Evolutionary conservation across 2,797 vertebrate genomes (phyloP).

Genomic region (Helostoma temminkii): DNA sequence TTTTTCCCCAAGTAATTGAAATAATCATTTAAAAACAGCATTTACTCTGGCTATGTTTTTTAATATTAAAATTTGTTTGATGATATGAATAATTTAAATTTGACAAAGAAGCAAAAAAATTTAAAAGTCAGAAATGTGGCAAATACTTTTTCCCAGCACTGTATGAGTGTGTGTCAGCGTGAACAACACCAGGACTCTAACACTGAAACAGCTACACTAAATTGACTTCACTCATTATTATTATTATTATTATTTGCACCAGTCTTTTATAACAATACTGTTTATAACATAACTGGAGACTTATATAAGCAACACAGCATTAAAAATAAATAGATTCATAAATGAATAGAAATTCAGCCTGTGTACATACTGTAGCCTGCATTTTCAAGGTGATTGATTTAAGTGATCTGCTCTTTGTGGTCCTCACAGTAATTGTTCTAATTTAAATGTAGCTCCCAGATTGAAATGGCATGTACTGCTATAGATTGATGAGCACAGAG

Average conservation of each 20-base stretch:
- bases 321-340: conserved; percentile 2
- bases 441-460: conserved; percentile 36
- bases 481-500: conserved; percentile 36
- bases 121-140: no score
- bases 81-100: no score
- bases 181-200: not conserved
- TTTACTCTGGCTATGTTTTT: no score
- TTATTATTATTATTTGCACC: not conserved
- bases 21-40: no score
- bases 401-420: conserved; percentile 29
- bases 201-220: conserved; percentile 2
- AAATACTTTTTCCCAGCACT: no score
- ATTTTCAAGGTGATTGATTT: conserved; percentile 40
- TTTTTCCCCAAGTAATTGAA: no score
- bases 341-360: not conserved
- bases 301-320: not conserved
- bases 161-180: no score
- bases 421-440: conserved; percentile 16
- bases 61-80: no score
- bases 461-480: conserved; percentile 26
- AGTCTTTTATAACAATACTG: not conserved
- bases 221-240: not conserved
- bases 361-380: not conserved
- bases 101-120: no score
- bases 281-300: not conserved